Evolutionary conservation across 1,140 invertebrate species (phyloP).

Genomic region (Eulimnadia texana): DNA sequence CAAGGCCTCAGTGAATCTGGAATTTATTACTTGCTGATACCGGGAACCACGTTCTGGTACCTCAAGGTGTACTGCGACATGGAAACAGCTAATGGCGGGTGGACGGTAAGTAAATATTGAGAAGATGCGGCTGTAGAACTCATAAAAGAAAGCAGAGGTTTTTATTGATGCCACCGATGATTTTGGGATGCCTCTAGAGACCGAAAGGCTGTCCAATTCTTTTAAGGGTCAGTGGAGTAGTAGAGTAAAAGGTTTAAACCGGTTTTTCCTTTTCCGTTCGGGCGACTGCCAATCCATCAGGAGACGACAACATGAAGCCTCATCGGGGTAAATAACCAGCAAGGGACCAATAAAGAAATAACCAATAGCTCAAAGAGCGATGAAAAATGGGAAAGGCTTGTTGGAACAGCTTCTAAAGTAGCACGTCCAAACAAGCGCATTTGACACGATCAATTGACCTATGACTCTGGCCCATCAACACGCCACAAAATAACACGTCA

Average conservation of each 20-base stretch:
- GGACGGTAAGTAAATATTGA: conserved; percentile 57
- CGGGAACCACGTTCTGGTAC: conserved; percentile 78
- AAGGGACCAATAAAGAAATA: no score
- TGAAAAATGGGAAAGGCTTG: neutral
- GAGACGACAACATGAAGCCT: neutral
- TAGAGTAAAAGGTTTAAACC: neutral
- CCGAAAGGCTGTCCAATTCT: neutral
- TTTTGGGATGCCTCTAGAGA: neutral
- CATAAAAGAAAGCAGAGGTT: neutral
- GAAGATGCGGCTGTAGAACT: neutral
- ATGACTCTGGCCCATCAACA: neutral
- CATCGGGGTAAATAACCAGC: neutral
- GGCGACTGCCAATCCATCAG: neutral
- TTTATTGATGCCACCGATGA: neutral
- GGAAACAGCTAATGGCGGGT: conserved; percentile 74
- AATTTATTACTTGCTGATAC: conserved; percentile 74
- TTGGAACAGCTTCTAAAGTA: neutral
- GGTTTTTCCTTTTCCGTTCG: neutral
- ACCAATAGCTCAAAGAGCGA: no score
- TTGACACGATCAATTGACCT: neutral
- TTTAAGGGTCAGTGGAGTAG: neutral
- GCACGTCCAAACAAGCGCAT: neutral
- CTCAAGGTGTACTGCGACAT: conserved; percentile 83
- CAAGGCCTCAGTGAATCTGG: conserved; percentile 71
- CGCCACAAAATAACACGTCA: neutral